phyloP scores from a whole-genome alignment of 2,113 vertebrate genomes.

The Catharus fuscescens region DNA sequence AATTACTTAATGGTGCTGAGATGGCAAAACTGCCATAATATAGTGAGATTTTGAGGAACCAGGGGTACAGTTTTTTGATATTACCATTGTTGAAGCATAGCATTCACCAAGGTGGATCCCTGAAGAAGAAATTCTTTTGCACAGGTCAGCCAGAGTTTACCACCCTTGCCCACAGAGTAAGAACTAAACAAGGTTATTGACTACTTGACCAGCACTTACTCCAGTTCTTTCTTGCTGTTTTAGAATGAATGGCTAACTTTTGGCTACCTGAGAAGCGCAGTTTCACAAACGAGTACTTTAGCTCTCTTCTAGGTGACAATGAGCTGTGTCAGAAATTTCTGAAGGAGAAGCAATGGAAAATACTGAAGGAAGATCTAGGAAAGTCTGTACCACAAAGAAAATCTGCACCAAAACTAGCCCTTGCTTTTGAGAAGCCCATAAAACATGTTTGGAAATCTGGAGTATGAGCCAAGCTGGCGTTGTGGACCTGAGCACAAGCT shows the following conservation, averaged over 20 bases:
- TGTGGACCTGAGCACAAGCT: neutral
- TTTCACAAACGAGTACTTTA: neutral
- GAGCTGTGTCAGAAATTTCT: conserved; percentile 62
- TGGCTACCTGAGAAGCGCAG: neutral
- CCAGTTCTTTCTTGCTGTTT: neutral
- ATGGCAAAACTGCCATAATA: neutral
- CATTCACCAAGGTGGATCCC: neutral
- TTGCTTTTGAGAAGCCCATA: neutral
- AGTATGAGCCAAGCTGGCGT: neutral
- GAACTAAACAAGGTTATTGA: neutral
- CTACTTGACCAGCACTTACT: neutral
- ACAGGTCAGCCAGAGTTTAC: neutral
- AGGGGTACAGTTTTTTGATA: neutral
- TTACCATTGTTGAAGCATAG: neutral
- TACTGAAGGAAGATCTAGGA: conserved; percentile 46
- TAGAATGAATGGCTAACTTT: neutral
- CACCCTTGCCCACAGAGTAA: neutral
- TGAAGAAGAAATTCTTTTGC: neutral
- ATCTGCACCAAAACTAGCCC: neutral
- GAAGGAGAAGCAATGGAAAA: conserved; percentile 60
- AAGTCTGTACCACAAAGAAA: conserved; percentile 17
- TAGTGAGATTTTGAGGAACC: neutral
- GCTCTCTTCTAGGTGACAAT: conserved; percentile 31
- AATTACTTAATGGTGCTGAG: neutral
- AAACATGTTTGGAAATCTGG: neutral